phyloP scores from a whole-genome alignment of 2,888 invertebrate species.

The Meganola albula region DNA sequence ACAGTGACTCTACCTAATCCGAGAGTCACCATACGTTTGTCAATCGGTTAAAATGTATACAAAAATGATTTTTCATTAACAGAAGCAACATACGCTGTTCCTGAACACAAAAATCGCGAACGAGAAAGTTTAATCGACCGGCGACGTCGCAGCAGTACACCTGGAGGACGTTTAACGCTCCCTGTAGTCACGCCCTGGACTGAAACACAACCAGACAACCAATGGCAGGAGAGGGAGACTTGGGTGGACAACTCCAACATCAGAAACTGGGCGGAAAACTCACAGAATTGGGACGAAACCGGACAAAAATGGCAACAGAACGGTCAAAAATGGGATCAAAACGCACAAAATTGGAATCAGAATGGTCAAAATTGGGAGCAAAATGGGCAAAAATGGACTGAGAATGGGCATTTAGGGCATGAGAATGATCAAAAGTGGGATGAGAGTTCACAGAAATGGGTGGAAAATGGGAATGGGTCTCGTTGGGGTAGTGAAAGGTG shows the following conservation, averaged over 20 bases:
- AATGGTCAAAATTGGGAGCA: conserved; percentile 36
- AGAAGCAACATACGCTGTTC: conserved; percentile 70
- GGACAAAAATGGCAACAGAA: conserved; percentile 41
- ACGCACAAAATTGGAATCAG: conserved; percentile 44
- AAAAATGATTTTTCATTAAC: no score
- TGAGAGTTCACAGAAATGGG: conserved; percentile 34
- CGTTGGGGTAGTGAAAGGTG: conserved; percentile 50
- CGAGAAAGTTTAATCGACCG: conserved; percentile 60
- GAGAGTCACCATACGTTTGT: no score
- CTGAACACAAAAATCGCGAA: conserved; percentile 56
- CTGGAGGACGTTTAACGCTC: conserved; percentile 55
- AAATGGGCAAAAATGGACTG: conserved; percentile 38
- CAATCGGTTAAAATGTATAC: no score
- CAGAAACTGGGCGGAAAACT: conserved; percentile 58
- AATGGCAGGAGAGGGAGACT: conserved; percentile 50
- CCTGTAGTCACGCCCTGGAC: conserved; percentile 45
- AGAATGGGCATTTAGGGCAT: conserved; percentile 31
- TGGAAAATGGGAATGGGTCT: conserved; percentile 43
- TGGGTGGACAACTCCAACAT: conserved; percentile 62
- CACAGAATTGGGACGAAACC: conserved; percentile 48
- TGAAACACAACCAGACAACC: conserved; percentile 35
- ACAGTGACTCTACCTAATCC: no score
- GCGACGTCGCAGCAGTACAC: conserved; percentile 60
- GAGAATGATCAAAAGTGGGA: conserved; percentile 43
- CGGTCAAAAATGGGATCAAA: conserved; percentile 45